Percentiles rank a stretch among this genome's conserved stretches.
phyloP scores from a whole-genome alignment of 2,888 invertebrate species.

The Leistus spinibarbis region DNA sequence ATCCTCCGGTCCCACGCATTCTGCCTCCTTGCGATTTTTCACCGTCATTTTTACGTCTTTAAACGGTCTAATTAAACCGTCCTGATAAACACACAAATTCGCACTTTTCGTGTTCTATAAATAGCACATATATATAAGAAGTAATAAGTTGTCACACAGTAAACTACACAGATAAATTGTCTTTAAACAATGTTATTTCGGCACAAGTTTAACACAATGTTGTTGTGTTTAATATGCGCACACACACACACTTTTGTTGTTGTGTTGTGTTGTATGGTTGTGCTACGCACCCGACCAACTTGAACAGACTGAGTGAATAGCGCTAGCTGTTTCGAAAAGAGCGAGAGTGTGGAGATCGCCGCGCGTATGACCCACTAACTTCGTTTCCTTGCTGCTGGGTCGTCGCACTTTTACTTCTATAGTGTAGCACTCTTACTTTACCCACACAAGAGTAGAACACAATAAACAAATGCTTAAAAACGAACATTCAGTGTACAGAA shows the following conservation, averaged over 20 bases:
- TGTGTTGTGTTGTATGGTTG: slow-evolving; percentile 41
- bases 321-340: slow-evolving; percentile 47
- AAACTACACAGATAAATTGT: neutral
- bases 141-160: neutral
- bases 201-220: neutral
- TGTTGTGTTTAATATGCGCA: neutral
- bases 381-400: slow-evolving; percentile 55
- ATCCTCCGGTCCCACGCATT: slow-evolving; percentile 57
- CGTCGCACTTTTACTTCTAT: slow-evolving; percentile 51
- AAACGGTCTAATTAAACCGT: neutral
- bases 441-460: neutral
- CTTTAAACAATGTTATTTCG: neutral
- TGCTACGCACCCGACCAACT: slow-evolving; percentile 43
- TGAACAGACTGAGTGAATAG: slow-evolving; percentile 43
- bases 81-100: neutral
- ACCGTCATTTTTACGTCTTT: slow-evolving; percentile 58
- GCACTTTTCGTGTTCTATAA: neutral
- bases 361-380: slow-evolving; percentile 58
- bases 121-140: slow-evolving; percentile 7
- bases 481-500: neutral
- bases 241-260: neutral
- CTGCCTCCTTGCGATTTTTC: slow-evolving; percentile 62
- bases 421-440: neutral
- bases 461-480: neutral
- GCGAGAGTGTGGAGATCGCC: slow-evolving; percentile 48